phyloP scores from a whole-genome alignment of 2,888 invertebrate genomes.

The Lycophotia porphyrea region DNA sequence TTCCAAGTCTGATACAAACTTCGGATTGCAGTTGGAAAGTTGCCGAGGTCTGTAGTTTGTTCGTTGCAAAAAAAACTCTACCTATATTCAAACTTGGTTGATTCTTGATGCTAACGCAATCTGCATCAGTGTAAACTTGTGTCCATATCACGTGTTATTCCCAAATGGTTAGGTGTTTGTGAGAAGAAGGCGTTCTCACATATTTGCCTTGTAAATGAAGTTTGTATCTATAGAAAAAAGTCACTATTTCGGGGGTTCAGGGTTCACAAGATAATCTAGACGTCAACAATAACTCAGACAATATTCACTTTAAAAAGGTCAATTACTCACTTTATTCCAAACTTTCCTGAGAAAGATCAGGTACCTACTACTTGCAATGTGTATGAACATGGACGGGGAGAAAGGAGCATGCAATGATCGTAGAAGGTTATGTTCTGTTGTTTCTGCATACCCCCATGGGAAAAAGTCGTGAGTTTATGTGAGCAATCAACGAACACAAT shows the following conservation, averaged over 20 bases:
- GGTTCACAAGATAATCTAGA: too few relatives aligned
- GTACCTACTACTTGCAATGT: not conserved
- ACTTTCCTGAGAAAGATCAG: too few relatives aligned
- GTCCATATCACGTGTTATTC: not conserved
- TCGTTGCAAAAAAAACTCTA: not conserved
- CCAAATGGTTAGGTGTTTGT: not conserved
- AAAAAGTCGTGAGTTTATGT: not conserved
- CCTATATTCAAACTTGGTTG: not conserved
- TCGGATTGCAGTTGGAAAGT: conserved; percentile 43
- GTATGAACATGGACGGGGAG: not conserved
- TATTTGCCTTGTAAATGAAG: too few relatives aligned
- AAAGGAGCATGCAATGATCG: not conserved
- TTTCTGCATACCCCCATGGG: not conserved
- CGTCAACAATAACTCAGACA: too few relatives aligned
- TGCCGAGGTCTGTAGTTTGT: conserved; percentile 11
- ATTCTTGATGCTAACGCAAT: not conserved
- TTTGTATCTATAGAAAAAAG: too few relatives aligned
- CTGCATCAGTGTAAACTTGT: conserved; percentile 15
- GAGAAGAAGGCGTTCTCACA: too few relatives aligned
- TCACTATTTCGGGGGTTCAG: too few relatives aligned
- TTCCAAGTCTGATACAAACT: conserved; percentile 34
- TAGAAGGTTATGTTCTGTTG: not conserved
- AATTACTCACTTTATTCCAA: too few relatives aligned
- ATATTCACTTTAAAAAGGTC: too few relatives aligned
- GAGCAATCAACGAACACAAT: not conserved